phyloP scores from a whole-genome alignment of 2,888 invertebrate species.

The Cetonia aurata region DNA sequence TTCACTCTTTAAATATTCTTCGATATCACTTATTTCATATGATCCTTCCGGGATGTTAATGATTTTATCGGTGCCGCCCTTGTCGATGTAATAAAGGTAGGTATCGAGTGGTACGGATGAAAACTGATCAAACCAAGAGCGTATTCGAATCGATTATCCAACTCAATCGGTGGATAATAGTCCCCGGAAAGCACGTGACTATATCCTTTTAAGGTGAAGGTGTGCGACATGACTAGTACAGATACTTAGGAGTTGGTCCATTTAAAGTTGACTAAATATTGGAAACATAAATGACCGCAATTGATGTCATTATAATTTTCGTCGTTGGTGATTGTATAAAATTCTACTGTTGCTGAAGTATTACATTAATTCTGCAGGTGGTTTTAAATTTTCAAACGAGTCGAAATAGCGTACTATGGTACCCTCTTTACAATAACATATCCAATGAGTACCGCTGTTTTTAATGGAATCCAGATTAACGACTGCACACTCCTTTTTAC shows the following conservation, averaged over 20 bases:
- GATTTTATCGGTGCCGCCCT: constrained; percentile 44
- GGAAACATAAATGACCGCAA: background rate
- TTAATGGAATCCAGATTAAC: constrained; percentile 54
- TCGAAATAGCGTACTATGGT: constrained; percentile 58
- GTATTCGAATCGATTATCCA: constrained; percentile 52
- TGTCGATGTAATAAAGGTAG: constrained; percentile 56
- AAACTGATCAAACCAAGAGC: constrained; percentile 57
- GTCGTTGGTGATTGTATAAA: background rate
- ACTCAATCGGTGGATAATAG: constrained; percentile 55
- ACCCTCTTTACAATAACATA: constrained; percentile 56
- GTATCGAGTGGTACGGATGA: constrained; percentile 57
- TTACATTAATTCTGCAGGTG: constrained; percentile 56
- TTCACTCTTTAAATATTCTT: constrained; percentile 48
- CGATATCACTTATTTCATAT: constrained; percentile 59
- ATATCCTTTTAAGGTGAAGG: constrained; percentile 49
- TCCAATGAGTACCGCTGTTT: constrained; percentile 57
- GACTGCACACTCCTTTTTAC: constrained; percentile 51
- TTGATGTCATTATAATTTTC: constrained; percentile 1
- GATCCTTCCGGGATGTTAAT: constrained; percentile 56
- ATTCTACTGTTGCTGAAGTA: constrained; percentile 50
- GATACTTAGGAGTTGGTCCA: no score
- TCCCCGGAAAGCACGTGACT: constrained; percentile 50
- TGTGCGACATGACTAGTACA: no score
- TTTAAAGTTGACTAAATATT: no score
- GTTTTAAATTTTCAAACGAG: constrained; percentile 59